Conservation (phyloP, 1,140 invertebrate species). For the Littorina saxatilis region DNA sequence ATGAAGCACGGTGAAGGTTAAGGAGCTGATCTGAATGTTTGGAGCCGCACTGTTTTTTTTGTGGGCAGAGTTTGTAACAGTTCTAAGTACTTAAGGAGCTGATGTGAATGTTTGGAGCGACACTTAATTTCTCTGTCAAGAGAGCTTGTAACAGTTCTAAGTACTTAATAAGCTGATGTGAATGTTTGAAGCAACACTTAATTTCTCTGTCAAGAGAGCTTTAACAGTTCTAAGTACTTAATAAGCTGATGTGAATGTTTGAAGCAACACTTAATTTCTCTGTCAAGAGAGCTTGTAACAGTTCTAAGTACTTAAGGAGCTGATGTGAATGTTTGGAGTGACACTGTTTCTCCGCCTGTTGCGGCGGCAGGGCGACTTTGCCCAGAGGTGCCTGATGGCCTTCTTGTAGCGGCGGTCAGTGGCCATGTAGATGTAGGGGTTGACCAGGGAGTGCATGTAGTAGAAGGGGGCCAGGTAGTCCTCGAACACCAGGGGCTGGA, state of each 20-base stretch:
- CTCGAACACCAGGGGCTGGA: slow-evolving; percentile 53
- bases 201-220: too few relatives aligned
- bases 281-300: too few relatives aligned
- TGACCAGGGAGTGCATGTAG: slow-evolving; percentile 56
- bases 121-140: slow-evolving; percentile 1
- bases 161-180: too few relatives aligned
- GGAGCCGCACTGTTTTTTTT: too few relatives aligned
- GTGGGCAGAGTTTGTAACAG: too few relatives aligned
- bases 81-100: not conserved
- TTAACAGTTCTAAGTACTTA: too few relatives aligned
- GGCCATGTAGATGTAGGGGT: slow-evolving; percentile 58
- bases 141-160: too few relatives aligned
- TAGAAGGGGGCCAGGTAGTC: slow-evolving; percentile 53
- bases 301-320: not conserved
- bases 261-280: too few relatives aligned
- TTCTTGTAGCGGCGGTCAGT: slow-evolving; percentile 52
- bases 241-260: too few relatives aligned
- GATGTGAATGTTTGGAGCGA: not conserved
- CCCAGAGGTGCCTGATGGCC: slow-evolving; percentile 29
- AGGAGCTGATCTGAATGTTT: too few relatives aligned
- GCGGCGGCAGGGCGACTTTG: slow-evolving; percentile 23
- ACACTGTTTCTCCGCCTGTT: slow-evolving; percentile 16
- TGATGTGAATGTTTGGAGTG: not conserved
- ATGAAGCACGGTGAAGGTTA: too few relatives aligned
- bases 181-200: too few relatives aligned